Conservation (phyloP, 2,797 vertebrate species). For the Garrulus glandarius region DNA sequence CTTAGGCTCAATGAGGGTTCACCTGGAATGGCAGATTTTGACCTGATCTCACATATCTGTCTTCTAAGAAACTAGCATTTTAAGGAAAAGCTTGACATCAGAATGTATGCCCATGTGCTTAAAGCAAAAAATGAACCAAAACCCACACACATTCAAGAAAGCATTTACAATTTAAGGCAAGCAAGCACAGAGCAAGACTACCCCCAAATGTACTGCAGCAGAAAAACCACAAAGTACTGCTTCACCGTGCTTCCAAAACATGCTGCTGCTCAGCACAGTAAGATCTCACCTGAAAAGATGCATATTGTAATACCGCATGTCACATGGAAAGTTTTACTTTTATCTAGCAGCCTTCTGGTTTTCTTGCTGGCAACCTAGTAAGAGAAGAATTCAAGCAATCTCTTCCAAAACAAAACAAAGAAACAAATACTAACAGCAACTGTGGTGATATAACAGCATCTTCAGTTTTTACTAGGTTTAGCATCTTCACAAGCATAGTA, state of each 20-base stretch:
- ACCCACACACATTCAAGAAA: background rate
- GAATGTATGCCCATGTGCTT: background rate
- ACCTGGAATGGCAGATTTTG: background rate
- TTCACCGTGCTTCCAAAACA: background rate
- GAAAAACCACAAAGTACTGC: background rate
- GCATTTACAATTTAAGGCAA: background rate
- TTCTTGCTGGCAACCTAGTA: conserved; percentile 87
- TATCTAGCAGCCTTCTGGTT: conserved; percentile 89
- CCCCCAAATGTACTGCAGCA: conserved; percentile 33
- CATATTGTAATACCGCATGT: conserved; percentile 89
- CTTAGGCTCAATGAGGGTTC: background rate
- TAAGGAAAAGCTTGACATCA: background rate
- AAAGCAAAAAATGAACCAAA: background rate
- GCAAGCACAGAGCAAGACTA: conserved; percentile 42
- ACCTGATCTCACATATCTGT: background rate
- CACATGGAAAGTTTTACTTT: conserved; percentile 93
- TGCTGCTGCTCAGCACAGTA: background rate
- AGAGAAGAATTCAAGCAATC: conserved; percentile 24
- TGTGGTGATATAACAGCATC: background rate
- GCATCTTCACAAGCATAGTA: background rate
- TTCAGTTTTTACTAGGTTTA: background rate
- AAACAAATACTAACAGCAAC: background rate
- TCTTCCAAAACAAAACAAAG: background rate
- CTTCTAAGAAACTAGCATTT: background rate
- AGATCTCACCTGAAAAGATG: conserved; percentile 88